Evolutionary conservation across 2,797 vertebrate species (phyloP), one percentile per base, ranked within the genome.

Genomic region (Neoniphon sammara): DNA sequence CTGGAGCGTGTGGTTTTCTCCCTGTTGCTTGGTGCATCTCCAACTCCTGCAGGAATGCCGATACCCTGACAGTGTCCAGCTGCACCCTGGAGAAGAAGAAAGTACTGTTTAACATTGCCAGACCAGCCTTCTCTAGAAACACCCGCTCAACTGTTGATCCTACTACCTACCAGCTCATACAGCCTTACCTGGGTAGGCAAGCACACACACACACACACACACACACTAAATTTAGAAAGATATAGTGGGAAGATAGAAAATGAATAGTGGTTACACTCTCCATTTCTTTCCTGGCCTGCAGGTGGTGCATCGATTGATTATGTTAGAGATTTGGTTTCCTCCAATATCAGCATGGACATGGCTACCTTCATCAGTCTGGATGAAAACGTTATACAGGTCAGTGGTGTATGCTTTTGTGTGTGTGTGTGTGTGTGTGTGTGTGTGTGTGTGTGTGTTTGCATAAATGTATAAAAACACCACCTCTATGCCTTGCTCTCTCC

Each of bases 301-400:
- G 94, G 78, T 11, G 94, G 94, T 1, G 90, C 93, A 8, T 0
- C n/a, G 18, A 0, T 0, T 0, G 0, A 0, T 0, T 93, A 79
- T 57, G 0, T 93, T n/a, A 8, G 0, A 34, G 71, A 0, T n/a
- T 81, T 94, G 65, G 15, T 60, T 0, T 0, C 0, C 0, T 87
- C 90, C 14, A 27, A 82, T 27, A 5, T 93, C 67, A 92, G 27
- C 79, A 94, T 95, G 93, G 90, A 95, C 74, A 0, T 94, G 61
- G 1, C 1, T 0, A 93, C 84, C 47, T 91, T 95, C 68, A 78
- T 10, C 54, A 62, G 27, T 8, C 66, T 95, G 73, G 27, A 90
- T 15, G 21, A 64, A 10, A 57, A 1, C 0, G 80, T 93, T 27
- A 21, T 93, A 27, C 66, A 71, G 85, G 94, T 95, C 25, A 86